phyloP scores from a whole-genome alignment of 1,140 invertebrate genomes.

The Octopus bimaculoides region DNA sequence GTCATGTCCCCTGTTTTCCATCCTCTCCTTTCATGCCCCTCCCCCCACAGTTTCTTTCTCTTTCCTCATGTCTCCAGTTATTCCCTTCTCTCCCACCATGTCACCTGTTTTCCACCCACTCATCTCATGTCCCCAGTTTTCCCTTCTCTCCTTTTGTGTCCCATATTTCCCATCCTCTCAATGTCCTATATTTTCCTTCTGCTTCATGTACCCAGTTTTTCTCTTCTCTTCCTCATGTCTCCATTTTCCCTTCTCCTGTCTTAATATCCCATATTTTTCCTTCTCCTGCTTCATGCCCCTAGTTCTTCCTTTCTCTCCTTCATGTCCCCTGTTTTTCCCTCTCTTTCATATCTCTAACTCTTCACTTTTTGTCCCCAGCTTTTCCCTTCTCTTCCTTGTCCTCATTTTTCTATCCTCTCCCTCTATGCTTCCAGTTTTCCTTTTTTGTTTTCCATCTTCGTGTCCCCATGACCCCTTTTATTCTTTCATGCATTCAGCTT shows the following conservation, averaged over 20 bases:
- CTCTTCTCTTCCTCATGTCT: not conserved
- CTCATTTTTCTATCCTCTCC: not conserved
- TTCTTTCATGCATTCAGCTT: not conserved
- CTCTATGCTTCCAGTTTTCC: not conserved
- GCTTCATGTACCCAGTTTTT: not conserved
- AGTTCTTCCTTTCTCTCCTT: not conserved
- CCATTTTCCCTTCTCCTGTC: not conserved
- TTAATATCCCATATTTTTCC: not conserved
- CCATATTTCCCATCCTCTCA: not conserved
- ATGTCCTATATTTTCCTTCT: not conserved
- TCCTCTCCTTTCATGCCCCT: not conserved
- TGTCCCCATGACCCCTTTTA: not conserved
- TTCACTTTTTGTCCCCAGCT: not conserved
- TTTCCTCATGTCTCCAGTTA: not conserved
- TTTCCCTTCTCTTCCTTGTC: not conserved
- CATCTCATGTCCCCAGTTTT: not conserved
- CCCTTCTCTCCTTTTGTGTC: not conserved
- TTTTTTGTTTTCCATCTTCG: not conserved
- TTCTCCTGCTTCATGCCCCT: not conserved
- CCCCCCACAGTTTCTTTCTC: not conserved
- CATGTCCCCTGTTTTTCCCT: not conserved
- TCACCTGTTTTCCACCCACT: not conserved
- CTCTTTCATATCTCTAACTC: not conserved
- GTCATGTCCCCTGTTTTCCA: not conserved
- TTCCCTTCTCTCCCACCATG: not conserved